Base-by-base conservation (phyloP, 2,797 vertebrate genomes). In the Loris lydekkerianus region DNA sequence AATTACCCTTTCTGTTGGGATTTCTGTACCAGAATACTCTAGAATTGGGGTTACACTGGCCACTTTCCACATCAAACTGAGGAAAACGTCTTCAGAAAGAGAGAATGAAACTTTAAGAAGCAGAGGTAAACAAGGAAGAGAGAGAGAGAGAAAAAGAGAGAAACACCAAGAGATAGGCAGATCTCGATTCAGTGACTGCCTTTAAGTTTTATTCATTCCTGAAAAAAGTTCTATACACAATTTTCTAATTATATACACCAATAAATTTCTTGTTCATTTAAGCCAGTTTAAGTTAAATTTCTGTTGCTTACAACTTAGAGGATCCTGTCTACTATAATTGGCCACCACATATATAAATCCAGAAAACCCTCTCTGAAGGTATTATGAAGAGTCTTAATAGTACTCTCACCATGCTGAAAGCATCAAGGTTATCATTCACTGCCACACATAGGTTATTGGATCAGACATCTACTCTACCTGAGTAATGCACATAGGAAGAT, bases 11-110 rank as follows among this genome's bases (percentile, higher is more conserved):
- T 84, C 58, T 83, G 37, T 31, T 96, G 37, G 15, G 10, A 7
- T 76, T 96, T 95, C 91, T 61, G 6, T 81, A 72, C 29, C 21
- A 70, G 37, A 81, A 86, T 93, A 5, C 70, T 95, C 43, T 86
- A 70, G 53, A 53, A 85, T 2, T 80, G 27, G 21, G 17, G 15
- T 69, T 88, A 72, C 7, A 40, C 1, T 80, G 49, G 7, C 1
- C 46, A n/a, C 15, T 94, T 92, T 61, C 21, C 17, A 49, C 61
- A 90, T 23, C 17, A 72, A 85, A 69, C 21, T 80, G 34, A 80
- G 20, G 18, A 21, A 34, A 90, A 21, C 20, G 27, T 49, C 25
- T 81, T 49, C 11, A 23, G 53, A 61, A 91, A 88, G 61, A 67
- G 40, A 91, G 21, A 77, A 80, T 34, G 4, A 37, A 15, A 15